Percentiles rank a stretch among this genome's conserved stretches.
Evolutionary conservation across 2,797 vertebrate genomes (phyloP).

Genomic region (Vireo griseus): DNA sequence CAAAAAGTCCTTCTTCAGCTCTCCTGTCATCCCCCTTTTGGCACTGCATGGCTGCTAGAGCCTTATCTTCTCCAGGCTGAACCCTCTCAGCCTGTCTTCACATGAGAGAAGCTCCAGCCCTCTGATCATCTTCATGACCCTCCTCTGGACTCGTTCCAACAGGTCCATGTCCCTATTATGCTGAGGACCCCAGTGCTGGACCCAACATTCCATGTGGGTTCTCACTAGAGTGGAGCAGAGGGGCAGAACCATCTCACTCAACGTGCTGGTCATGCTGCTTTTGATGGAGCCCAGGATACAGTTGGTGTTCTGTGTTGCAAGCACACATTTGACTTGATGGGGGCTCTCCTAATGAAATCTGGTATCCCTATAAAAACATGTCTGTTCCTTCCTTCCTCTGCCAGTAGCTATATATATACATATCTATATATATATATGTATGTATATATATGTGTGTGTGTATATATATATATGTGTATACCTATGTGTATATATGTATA

Average conservation of each 20-base stretch:
- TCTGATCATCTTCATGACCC: not conserved
- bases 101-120: not conserved
- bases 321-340: not conserved
- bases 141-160: not conserved
- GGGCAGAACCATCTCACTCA: not conserved
- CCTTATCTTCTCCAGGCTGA: not conserved
- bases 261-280: not conserved
- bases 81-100: not conserved
- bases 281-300: not conserved
- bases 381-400: not conserved
- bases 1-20: not conserved
- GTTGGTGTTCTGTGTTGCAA: not conserved
- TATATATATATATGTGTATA: not conserved
- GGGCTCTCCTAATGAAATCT: not conserved
- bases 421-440: too few relatives aligned
- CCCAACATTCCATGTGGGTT: not conserved
- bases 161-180: not conserved
- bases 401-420: too few relatives aligned
- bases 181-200: not conserved
- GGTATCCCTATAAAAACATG: not conserved
- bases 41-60: not conserved
- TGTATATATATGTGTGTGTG: too few relatives aligned
- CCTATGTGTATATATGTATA: too few relatives aligned
- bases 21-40: not conserved
- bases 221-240: not conserved